phyloP scores from a whole-genome alignment of 2,888 invertebrate genomes.

The Meliscaeva auricollis region DNA sequence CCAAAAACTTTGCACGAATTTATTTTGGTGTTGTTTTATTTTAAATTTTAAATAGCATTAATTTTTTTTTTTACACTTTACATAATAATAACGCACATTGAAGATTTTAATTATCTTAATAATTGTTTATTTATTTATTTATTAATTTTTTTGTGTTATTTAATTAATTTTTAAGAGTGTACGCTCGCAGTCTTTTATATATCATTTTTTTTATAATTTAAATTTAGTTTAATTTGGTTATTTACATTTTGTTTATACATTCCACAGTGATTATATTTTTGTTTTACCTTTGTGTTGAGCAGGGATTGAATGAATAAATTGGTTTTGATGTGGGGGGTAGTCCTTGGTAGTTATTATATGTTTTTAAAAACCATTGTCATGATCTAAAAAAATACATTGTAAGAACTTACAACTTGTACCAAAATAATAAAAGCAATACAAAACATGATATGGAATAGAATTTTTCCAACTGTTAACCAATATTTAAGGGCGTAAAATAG shows the following conservation, averaged over 20 bases:
- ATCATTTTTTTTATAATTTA: slow-evolving; percentile 45
- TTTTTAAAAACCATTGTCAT: too few relatives aligned
- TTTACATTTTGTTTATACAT: slow-evolving; percentile 12
- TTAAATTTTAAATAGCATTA: slow-evolving; percentile 28
- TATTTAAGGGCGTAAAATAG: too few relatives aligned
- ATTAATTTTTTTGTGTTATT: slow-evolving; percentile 5
- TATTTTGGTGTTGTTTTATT: slow-evolving; percentile 41
- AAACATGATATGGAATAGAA: too few relatives aligned
- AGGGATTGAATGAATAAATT: background rate
- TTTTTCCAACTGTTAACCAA: too few relatives aligned
- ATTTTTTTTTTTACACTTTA: slow-evolving; percentile 1
- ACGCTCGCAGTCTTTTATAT: slow-evolving; percentile 72
- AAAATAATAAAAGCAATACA: too few relatives aligned
- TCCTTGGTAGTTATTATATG: too few relatives aligned
- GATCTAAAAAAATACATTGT: too few relatives aligned
- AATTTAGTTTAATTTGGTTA: slow-evolving; percentile 41
- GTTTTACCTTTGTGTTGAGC: slow-evolving; percentile 7
- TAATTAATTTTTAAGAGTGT: slow-evolving; percentile 69
- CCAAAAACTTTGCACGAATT: background rate
- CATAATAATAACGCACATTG: slow-evolving; percentile 22
- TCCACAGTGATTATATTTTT: slow-evolving; percentile 13
- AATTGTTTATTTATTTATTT: slow-evolving; percentile 9
- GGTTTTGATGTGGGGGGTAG: too few relatives aligned
- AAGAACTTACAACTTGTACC: too few relatives aligned
- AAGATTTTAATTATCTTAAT: slow-evolving; percentile 22